phyloP scores from a whole-genome alignment of 2,888 invertebrate genomes.

The Thecophora atra region DNA sequence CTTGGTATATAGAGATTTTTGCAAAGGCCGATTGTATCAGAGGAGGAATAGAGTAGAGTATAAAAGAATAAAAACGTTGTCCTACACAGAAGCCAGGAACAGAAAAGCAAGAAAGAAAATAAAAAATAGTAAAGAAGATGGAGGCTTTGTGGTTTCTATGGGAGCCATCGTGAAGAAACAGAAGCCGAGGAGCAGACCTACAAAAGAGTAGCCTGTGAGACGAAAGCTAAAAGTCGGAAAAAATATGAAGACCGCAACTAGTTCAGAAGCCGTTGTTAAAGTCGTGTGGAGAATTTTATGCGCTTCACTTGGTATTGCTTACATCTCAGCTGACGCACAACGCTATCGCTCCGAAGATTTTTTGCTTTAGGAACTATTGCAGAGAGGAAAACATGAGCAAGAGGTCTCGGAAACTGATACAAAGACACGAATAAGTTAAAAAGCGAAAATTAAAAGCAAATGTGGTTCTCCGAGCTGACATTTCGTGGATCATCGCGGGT shows the following conservation, averaged over 20 bases:
- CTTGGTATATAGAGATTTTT: slow-evolving; percentile 17
- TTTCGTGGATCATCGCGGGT: neutral
- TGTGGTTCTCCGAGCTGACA: neutral
- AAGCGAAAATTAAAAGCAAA: neutral
- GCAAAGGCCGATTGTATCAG: slow-evolving; percentile 2
- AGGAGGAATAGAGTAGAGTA: neutral
- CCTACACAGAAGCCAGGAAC: slow-evolving; percentile 23
- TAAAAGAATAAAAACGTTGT: slow-evolving; percentile 23
- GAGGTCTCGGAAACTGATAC: neutral
- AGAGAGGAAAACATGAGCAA: neutral
- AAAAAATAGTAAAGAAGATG: neutral
- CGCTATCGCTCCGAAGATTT: neutral
- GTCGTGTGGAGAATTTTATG: slow-evolving; percentile 22
- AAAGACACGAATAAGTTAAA: neutral
- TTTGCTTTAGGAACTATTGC: neutral
- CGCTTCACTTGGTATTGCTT: slow-evolving; percentile 9
- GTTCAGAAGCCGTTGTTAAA: slow-evolving; percentile 8
- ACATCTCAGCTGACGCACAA: neutral
- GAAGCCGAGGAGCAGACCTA: neutral
- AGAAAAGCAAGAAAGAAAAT: neutral
- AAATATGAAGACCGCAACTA: slow-evolving; percentile 5
- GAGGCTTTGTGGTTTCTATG: neutral
- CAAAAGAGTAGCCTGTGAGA: neutral
- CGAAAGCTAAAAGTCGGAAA: slow-evolving; percentile 11
- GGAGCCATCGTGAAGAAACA: neutral